Base-by-base conservation (phyloP, 2,797 vertebrate species). In the Melanotaenia parkinsoni region DNA sequence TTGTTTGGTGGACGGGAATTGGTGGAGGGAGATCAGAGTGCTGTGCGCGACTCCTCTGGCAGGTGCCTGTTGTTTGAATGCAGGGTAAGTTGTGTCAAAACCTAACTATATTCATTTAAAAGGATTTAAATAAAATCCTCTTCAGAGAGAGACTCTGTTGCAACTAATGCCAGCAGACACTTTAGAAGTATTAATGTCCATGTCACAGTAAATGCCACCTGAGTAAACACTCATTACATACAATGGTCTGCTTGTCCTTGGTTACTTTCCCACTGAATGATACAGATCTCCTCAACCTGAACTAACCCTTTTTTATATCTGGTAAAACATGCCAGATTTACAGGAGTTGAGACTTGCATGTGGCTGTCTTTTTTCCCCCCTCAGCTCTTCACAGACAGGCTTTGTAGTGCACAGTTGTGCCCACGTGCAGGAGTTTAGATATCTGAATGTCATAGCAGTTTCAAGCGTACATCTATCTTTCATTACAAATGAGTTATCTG, bases 31-130 rank as follows among this genome's bases (percentile, higher is more conserved):
- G 95, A 97, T 88, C 94, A 94, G 91, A 95, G 90, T 87, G 96
- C 96, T 0, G 93, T 97, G 62, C 95, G 95, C 61, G 96, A 96
- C 76, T 93, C 95, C 63, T 95, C 96, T 86, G 96, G 96, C 83
- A 95, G 94, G 58, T 98, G 97, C 80, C 90, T 96, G 90, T 94
- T 97, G 32, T 97, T 96, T 91, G 95, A 97, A 84, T 98, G 97
- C 90, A 95, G 94, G 95, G 97, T 98, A 95, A 95, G 95, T 87
- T 40, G 67, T 70, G 72, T 72, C 69, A 72, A 40, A 63, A 60
- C 60, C 22, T 12, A 35, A 28, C 30, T 60, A n/a, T 20, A 24
- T 67, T 79, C 30, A 72, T 70, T 68, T 56, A 67, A 68, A 71
- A 60, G 32, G 3, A 43, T 70, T 83, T 70, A 22, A 83, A 72